Evolutionary conservation across 2,888 invertebrate genomes (phyloP).

Genomic region (Meteorus colon): DNA sequence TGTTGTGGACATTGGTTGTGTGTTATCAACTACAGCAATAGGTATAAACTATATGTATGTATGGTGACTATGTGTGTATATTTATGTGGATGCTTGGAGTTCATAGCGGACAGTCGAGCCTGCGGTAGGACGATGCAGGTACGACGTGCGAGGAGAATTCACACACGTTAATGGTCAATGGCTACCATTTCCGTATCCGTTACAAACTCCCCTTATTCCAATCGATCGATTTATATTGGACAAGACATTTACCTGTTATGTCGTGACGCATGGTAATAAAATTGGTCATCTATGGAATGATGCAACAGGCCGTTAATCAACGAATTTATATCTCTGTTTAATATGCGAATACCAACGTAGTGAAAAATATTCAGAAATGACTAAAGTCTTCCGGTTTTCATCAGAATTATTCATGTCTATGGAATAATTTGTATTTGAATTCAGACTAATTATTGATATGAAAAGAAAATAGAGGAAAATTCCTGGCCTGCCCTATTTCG

Average conservation of each 20-base stretch:
- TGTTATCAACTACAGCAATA: background rate
- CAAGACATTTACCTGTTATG: constrained; percentile 11
- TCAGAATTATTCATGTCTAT: too few relatives aligned
- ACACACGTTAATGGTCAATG: constrained; percentile 51
- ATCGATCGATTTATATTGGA: constrained; percentile 53
- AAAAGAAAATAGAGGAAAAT: too few relatives aligned
- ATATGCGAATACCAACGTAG: too few relatives aligned
- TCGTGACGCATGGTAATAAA: constrained; percentile 51
- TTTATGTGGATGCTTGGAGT: background rate
- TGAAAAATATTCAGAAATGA: too few relatives aligned
- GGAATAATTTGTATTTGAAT: too few relatives aligned
- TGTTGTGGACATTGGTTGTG: background rate
- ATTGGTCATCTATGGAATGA: constrained; percentile 56
- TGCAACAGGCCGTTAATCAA: constrained; percentile 32
- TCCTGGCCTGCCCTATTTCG: too few relatives aligned
- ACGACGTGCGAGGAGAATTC: constrained; percentile 37
- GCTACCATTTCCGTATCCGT: constrained; percentile 35
- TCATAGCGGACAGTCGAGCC: constrained; percentile 4
- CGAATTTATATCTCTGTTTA: background rate
- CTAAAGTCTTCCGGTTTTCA: too few relatives aligned
- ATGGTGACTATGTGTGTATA: background rate
- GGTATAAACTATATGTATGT: too few relatives aligned
- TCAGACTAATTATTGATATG: too few relatives aligned
- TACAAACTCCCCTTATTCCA: constrained; percentile 5
- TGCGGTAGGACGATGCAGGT: constrained; percentile 12